Conservation (phyloP, 2,113 vertebrate genomes). For the Cercopithecus mona region DNA sequence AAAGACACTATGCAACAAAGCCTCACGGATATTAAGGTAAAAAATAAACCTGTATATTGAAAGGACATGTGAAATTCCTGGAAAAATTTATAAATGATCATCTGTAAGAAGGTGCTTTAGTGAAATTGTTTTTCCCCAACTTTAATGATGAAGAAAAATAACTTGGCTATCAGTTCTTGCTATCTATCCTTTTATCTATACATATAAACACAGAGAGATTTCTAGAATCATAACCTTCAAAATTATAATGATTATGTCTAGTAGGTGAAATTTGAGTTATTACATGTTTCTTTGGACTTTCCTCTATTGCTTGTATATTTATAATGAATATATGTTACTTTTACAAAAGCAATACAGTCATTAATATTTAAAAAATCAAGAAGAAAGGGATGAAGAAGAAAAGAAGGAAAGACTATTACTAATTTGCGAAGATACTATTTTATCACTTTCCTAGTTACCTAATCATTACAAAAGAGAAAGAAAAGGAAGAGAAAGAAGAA, state of each 20-base stretch:
- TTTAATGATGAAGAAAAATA: neutral
- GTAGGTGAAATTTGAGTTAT: neutral
- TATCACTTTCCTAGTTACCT: neutral
- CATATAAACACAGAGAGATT: neutral
- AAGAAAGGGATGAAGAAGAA: neutral
- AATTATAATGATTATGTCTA: constrained; percentile 7
- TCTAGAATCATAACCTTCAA: neutral
- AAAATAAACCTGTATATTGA: neutral
- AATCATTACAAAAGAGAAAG: neutral
- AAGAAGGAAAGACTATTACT: neutral
- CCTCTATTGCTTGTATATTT: neutral
- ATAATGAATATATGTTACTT: neutral
- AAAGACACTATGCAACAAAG: neutral
- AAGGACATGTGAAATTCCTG: neutral
- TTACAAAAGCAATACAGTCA: neutral
- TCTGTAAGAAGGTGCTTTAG: neutral
- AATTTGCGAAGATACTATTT: neutral
- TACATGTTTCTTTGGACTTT: constrained; percentile 9
- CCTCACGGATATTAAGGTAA: neutral
- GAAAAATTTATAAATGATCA: neutral
- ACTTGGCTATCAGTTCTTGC: neutral
- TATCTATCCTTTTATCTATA: neutral
- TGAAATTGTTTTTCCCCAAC: neutral
- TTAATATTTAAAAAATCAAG: neutral
- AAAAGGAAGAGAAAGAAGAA: neutral